Conservation (phyloP, 1,140 invertebrate species). For the Zaprionus lachaisei region DNA sequence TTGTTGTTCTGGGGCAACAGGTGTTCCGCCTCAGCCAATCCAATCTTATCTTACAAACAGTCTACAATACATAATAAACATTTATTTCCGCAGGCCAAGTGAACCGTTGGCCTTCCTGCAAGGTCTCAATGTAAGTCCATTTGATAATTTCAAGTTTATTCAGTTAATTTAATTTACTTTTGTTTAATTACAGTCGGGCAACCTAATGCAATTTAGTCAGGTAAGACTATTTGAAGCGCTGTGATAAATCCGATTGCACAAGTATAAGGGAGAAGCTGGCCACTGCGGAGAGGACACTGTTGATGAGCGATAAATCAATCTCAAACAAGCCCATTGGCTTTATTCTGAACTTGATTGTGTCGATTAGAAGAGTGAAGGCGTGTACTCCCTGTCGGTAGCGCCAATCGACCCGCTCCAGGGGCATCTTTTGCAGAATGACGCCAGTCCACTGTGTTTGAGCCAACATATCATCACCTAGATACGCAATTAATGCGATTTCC, state of each 20-base stretch:
- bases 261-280: constrained; percentile 61
- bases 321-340: constrained; percentile 67
- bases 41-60: constrained; percentile 10
- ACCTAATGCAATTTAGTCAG: constrained; percentile 81
- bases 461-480: constrained; percentile 57
- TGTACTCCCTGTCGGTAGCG: constrained; percentile 64
- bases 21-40: constrained; percentile 12
- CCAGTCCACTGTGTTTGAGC: constrained; percentile 45
- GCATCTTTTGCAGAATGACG: constrained; percentile 58
- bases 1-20: constrained; percentile 6
- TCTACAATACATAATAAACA: background rate
- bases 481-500: constrained; percentile 60
- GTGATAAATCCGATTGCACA: constrained; percentile 62
- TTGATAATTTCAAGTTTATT: background rate
- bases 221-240: constrained; percentile 61
- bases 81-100: constrained; percentile 39
- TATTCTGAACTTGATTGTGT: constrained; percentile 60
- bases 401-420: constrained; percentile 51
- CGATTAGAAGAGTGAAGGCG: constrained; percentile 56
- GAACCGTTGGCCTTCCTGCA: constrained; percentile 72
- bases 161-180: background rate
- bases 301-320: constrained; percentile 61
- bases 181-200: constrained; percentile 67
- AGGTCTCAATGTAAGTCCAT: constrained; percentile 70
- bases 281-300: constrained; percentile 54